These are phyloP conservation scores for Girardinus metallicus DNA, from an alignment of 2,797 vertebrate species.

Conservation along the genomic window DNA sequence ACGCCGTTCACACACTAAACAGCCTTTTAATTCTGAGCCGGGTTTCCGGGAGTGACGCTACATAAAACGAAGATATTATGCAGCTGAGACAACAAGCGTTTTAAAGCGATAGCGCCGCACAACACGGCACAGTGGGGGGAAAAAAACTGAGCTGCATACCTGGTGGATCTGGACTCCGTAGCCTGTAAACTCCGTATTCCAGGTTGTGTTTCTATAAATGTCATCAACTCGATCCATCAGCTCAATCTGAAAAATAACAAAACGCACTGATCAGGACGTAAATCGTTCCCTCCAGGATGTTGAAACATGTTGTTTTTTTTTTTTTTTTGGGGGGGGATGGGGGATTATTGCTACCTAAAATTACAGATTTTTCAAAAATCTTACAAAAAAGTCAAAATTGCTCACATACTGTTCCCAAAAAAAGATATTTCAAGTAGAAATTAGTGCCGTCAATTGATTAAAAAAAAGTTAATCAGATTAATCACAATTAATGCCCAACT, in stretches of 20 bases:
- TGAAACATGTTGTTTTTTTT: too few relatives aligned
- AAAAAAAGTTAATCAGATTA: too few relatives aligned
- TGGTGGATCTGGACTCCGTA: slow-evolving; percentile 98
- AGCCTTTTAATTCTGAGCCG: slow-evolving; percentile 29
- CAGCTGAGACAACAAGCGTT: neutral
- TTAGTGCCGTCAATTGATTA: too few relatives aligned
- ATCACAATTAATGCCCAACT: too few relatives aligned
- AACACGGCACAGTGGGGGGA: neutral
- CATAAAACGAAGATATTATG: slow-evolving; percentile 23
- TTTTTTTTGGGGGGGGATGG: too few relatives aligned
- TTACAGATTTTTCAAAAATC: too few relatives aligned
- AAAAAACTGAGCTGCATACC: slow-evolving; percentile 75
- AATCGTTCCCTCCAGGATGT: neutral
- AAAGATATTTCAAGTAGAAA: too few relatives aligned
- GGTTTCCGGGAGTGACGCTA: slow-evolving; percentile 28
- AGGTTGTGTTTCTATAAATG: slow-evolving; percentile 96
- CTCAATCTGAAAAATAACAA: slow-evolving; percentile 85
- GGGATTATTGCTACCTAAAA: too few relatives aligned
- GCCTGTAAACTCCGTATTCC: slow-evolving; percentile 88
- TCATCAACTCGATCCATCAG: slow-evolving; percentile 97
- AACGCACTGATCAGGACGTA: neutral
- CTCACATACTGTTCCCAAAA: too few relatives aligned
- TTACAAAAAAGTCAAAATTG: too few relatives aligned
- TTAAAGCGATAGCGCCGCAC: neutral
- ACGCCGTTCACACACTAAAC: slow-evolving; percentile 35